phyloP scores from a whole-genome alignment of 30 jellyfish, hydroid and myxozoan species.

The Aurelia coerulea region DNA sequence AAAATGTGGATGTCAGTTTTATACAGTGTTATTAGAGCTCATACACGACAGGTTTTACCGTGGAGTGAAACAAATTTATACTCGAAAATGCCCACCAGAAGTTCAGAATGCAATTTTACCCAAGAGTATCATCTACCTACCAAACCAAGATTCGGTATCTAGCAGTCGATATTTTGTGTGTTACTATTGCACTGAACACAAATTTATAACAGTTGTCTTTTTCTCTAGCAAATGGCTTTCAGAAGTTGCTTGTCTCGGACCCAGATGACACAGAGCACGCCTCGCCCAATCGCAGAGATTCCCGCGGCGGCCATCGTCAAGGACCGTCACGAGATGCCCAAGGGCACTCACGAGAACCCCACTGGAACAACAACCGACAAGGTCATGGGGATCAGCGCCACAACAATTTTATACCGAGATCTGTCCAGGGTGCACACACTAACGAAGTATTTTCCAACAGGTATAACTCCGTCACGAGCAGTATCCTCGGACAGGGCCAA shows the following conservation, averaged over 20 bases:
- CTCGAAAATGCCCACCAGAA: no score
- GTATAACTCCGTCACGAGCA: neutral
- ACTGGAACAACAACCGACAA: neutral
- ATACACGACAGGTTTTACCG: no score
- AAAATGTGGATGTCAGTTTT: no score
- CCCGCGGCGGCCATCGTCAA: neutral
- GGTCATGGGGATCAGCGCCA: conserved; percentile 1
- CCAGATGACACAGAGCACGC: conserved; percentile 3
- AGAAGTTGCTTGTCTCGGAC: conserved; percentile 50
- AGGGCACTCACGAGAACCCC: neutral
- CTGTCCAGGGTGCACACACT: conserved; percentile 17
- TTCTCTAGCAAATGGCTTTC: conserved; percentile 48
- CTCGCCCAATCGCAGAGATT: neutral
- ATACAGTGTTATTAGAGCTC: no score
- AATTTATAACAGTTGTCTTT: no score
- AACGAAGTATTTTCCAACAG: conserved; percentile 29
- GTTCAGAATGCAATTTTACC: no score
- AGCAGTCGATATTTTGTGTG: no score
- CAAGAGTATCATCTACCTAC: no score
- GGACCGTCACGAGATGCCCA: neutral
- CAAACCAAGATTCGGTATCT: no score
- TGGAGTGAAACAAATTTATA: no score
- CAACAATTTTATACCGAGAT: conserved; percentile 5
- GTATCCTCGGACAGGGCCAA: conserved; percentile 5
- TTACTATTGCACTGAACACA: no score